phyloP scores from a whole-genome alignment of 1,140 invertebrate species.

The Neotoxoptera formosana region DNA sequence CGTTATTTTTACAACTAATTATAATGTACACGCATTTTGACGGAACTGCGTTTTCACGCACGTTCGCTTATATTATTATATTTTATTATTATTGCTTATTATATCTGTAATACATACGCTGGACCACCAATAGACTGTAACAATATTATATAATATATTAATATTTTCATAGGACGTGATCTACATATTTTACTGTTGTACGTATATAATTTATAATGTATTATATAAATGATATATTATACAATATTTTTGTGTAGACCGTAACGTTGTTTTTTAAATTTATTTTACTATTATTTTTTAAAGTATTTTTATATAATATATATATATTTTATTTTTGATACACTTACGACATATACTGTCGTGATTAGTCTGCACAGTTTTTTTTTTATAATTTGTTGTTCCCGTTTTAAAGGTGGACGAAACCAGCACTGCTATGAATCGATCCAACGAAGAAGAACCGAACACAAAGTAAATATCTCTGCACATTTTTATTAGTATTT shows the following conservation, averaged over 20 bases:
- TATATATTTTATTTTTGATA: conserved; percentile 12
- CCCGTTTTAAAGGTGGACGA: conserved; percentile 56
- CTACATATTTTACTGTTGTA: neutral
- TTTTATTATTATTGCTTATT: neutral
- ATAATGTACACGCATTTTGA: neutral
- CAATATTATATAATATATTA: neutral
- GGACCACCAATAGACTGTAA: neutral
- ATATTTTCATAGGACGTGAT: neutral
- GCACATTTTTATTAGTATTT: conserved; percentile 29
- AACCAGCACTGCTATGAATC: conserved; percentile 54
- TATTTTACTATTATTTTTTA: conserved; percentile 1
- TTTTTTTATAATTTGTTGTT: conserved; percentile 50
- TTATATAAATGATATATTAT: neutral
- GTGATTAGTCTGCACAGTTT: conserved; percentile 43
- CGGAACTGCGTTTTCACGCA: neutral
- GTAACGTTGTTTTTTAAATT: neutral
- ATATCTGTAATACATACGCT: neutral
- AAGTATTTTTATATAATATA: conserved; percentile 21
- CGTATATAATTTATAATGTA: neutral
- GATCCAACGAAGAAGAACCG: conserved; percentile 35
- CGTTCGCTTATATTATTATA: neutral
- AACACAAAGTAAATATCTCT: conserved; percentile 70
- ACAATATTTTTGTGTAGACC: neutral
- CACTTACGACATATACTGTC: neutral
- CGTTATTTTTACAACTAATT: neutral